A percentile compares a stretch with the other conserved stretches of the same genome.
phyloP scores from a whole-genome alignment of 1,140 invertebrate genomes.

The Zaprionus davidi region DNA sequence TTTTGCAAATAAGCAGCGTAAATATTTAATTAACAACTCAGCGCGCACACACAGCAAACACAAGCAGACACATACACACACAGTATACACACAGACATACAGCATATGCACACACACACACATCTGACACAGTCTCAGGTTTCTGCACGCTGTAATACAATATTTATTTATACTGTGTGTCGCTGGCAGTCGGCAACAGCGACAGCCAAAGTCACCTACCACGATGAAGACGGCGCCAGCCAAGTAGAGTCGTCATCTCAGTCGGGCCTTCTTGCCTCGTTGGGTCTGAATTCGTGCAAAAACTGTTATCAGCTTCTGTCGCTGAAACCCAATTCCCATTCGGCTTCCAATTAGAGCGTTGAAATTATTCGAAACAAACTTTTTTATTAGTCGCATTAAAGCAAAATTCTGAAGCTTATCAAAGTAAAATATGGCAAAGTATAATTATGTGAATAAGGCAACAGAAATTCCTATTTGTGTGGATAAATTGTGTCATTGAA shows the following conservation, averaged over 20 bases:
- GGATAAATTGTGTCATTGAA: neutral
- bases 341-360: constrained; percentile 3
- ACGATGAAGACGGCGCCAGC: constrained; percentile 18
- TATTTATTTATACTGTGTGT: constrained; percentile 73
- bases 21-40: constrained; percentile 82
- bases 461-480: neutral
- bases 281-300: neutral
- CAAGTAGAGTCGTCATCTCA: neutral
- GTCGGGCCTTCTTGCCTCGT: neutral
- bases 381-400: neutral
- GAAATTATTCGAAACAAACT: constrained; percentile 6
- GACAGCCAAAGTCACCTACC: constrained; percentile 60
- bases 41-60: constrained; percentile 26
- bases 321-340: neutral
- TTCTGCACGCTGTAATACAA: constrained; percentile 69
- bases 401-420: neutral
- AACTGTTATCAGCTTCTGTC: constrained; percentile 1
- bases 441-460: neutral
- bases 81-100: neutral
- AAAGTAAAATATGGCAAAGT: neutral
- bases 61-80: neutral
- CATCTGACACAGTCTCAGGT: constrained; percentile 57
- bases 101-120: neutral
- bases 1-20: constrained; percentile 82
- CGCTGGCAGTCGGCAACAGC: constrained; percentile 25